Evolutionary conservation across 2,113 vertebrate genomes (phyloP), one percentile per base, ranked within the genome.

Genomic region (Catharus minimus): DNA sequence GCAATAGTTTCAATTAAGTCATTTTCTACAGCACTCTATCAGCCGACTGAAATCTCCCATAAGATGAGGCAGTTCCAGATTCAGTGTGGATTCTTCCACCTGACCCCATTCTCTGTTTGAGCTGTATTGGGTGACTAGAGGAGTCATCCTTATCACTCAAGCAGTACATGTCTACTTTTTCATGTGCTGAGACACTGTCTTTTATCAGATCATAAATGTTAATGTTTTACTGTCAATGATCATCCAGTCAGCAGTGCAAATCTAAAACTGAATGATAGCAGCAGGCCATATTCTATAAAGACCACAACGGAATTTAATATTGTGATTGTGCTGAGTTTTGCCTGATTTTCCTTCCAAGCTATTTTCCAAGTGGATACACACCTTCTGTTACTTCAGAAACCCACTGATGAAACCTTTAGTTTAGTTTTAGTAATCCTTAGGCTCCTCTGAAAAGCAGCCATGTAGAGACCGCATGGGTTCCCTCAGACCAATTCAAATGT

Each of bases 41-140:
- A 7, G 15, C 20, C 49, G 3, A 30, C 22, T 60, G 41, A 75
- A 73, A 33, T 36, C 32, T 83, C 30, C 19, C 18, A n/a, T 9
- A 58, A 21, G 23, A 43, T 32, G 9, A 11, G 14, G 3, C 11
- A 84, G 38, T 4, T 67, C 10, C 18, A 83, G 22, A 38, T 5
- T 67, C 73, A 46, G 6, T 0, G 1, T 6, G 30, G 6, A 46
- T 30, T 19, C 49, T 52, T 72, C 72, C 26, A 23, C 16, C 7
- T 33, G 15, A 56, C 16, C 7, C 4, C 12, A 9, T 8, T 28
- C 57, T 74, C 15, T 2, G 1, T 64, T 20, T 2, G 3, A 46
- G 5, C 3, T 39, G 22, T 33, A 46, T 0, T 23, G 12, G 13
- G 7, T 58, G 13, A 66, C 13, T 19, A n/a, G 17, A 18, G 32